These are phyloP conservation scores for Menidia beryllina DNA, from an alignment of 2,113 vertebrate genomes.

Conservation along the genomic window DNA sequence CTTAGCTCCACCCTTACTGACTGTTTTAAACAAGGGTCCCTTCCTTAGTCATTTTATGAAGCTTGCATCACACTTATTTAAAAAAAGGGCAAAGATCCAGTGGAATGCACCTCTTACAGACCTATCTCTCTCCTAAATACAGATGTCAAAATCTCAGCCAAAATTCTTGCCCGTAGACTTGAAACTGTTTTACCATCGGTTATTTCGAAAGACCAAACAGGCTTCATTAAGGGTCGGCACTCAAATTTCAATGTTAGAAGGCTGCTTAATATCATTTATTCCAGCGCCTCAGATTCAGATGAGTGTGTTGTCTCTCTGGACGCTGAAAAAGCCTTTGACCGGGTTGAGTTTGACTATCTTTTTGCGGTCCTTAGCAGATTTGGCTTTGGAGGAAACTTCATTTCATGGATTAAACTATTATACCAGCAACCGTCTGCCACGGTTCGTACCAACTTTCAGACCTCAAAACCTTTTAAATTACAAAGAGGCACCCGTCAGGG, in stretches of 20 bases:
- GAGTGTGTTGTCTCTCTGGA: too few species aligned
- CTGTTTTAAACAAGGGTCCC: constrained; percentile 1
- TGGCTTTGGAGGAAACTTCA: background rate
- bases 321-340: too few species aligned
- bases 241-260: too few species aligned
- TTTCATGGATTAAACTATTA: too few species aligned
- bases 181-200: background rate
- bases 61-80: background rate
- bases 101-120: background rate
- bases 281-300: too few species aligned
- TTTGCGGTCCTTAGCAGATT: background rate
- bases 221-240: background rate
- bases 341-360: background rate
- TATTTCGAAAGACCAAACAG: constrained; percentile 2
- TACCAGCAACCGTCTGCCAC: too few species aligned
- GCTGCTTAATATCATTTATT: background rate
- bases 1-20: background rate
- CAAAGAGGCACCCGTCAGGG: too few species aligned
- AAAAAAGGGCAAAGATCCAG: too few species aligned
- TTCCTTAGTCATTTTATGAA: too few species aligned
- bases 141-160: background rate
- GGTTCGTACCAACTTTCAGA: too few species aligned
- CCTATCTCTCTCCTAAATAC: background rate
- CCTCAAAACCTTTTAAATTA: too few species aligned
- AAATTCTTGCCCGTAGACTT: background rate